These are phyloP conservation scores for Hemicrepidius hirtus DNA, from an alignment of 2,888 invertebrate species.

Conservation along the genomic window DNA sequence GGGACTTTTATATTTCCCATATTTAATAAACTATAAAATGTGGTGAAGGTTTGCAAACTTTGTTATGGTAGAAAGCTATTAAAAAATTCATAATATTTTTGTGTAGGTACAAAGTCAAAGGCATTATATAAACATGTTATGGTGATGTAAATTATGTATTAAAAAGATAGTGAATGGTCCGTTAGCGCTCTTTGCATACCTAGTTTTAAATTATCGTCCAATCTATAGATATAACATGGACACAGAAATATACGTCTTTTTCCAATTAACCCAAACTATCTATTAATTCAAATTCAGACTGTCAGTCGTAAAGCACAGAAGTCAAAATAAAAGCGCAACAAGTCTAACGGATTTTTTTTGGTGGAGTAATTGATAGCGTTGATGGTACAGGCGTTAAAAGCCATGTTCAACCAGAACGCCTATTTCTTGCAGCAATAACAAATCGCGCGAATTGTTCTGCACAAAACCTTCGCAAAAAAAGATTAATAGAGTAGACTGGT, in stretches of 20 bases:
- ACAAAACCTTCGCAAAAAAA: slow-evolving; percentile 47
- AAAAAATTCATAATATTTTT: too few species aligned
- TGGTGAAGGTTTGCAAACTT: too few species aligned
- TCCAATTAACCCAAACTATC: slow-evolving; percentile 30
- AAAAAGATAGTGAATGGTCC: slow-evolving; percentile 3
- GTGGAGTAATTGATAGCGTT: slow-evolving; percentile 1
- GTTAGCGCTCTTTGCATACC: slow-evolving; percentile 27
- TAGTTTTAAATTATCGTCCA: slow-evolving; percentile 17
- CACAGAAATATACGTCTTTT: slow-evolving; percentile 19
- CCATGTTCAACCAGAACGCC: slow-evolving; percentile 14
- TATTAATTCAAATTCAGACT: slow-evolving; percentile 28
- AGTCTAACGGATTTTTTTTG: slow-evolving; percentile 6
- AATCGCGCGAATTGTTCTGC: slow-evolving; percentile 45
- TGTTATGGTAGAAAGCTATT: too few species aligned
- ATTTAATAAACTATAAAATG: too few species aligned
- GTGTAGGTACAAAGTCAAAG: too few species aligned
- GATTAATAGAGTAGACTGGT: slow-evolving; percentile 54
- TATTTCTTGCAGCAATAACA: slow-evolving; percentile 36
- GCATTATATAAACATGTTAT: too few species aligned
- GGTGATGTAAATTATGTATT: neutral
- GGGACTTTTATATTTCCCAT: too few species aligned
- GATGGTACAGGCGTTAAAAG: slow-evolving; percentile 11
- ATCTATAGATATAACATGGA: neutral
- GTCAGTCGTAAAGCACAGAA: slow-evolving; percentile 24
- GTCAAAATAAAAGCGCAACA: slow-evolving; percentile 18